These are phyloP conservation scores for Calephelis perditalis DNA, from an alignment of 2,888 invertebrate genomes.

Conservation along the genomic window DNA sequence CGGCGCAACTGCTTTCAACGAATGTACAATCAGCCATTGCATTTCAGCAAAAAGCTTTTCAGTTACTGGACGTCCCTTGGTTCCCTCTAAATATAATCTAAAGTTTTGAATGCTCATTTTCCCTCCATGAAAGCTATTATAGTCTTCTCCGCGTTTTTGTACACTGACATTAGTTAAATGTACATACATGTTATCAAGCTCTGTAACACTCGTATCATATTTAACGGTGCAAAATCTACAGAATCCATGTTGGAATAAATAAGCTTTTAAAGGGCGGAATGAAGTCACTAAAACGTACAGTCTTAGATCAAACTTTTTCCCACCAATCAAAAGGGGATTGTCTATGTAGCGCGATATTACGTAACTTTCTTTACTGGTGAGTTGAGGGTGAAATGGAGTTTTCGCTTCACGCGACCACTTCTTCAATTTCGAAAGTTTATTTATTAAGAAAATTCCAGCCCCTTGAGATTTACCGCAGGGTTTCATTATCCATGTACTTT, in stretches of 20 bases:
- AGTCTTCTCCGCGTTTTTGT: slow-evolving; percentile 97
- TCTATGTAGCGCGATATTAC: slow-evolving; percentile 98
- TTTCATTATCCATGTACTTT: slow-evolving; percentile 98
- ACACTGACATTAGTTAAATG: slow-evolving; percentile 97
- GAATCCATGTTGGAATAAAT: slow-evolving; percentile 95
- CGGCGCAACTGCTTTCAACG: slow-evolving; percentile 94
- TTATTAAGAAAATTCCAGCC: slow-evolving; percentile 95
- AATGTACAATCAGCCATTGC: slow-evolving; percentile 94
- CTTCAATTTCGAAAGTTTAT: slow-evolving; percentile 95
- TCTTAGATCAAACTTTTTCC: slow-evolving; percentile 96
- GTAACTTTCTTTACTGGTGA: slow-evolving; percentile 88
- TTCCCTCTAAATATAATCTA: slow-evolving; percentile 93
- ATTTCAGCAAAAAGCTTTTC: slow-evolving; percentile 94
- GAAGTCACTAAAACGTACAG: slow-evolving; percentile 95
- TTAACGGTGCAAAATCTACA: slow-evolving; percentile 98
- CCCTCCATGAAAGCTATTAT: slow-evolving; percentile 96
- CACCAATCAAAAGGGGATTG: slow-evolving; percentile 96
- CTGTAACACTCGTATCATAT: slow-evolving; percentile 93
- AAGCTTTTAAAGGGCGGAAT: slow-evolving; percentile 95
- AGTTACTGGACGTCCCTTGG: slow-evolving; percentile 91
- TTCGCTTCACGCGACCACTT: slow-evolving; percentile 88
- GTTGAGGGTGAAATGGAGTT: slow-evolving; percentile 86
- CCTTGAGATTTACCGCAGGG: slow-evolving; percentile 97
- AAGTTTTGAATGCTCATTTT: slow-evolving; percentile 97
- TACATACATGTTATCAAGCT: slow-evolving; percentile 95